Evolutionary conservation across 2,113 vertebrate species (phyloP).

Genomic region (Pluvianellus socialis): DNA sequence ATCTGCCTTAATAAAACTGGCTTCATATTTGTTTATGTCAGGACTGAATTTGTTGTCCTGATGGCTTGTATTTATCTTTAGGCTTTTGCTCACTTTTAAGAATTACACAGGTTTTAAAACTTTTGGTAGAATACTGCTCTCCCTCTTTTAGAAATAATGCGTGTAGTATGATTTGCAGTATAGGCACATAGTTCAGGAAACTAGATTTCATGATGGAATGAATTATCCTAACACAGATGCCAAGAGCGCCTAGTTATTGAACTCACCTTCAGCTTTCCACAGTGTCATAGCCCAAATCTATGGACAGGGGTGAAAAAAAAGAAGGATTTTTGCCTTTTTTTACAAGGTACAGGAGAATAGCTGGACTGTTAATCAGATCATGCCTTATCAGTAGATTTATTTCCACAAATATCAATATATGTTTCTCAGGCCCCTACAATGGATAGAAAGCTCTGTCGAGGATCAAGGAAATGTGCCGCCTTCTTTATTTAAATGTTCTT

Average conservation of each 20-base stretch:
- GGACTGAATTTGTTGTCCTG: neutral
- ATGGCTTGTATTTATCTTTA: neutral
- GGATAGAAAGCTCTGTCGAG: neutral
- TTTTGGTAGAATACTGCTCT: neutral
- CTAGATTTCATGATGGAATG: neutral
- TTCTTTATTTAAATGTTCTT: neutral
- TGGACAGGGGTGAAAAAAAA: accelerated
- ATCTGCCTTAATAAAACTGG: neutral
- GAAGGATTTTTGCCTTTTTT: neutral
- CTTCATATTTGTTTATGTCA: neutral
- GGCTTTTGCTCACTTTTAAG: neutral
- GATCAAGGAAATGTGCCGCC: neutral
- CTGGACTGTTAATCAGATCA: neutral
- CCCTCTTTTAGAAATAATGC: neutral
- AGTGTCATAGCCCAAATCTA: neutral
- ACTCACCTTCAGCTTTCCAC: neutral
- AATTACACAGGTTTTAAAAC: neutral
- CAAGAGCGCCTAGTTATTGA: neutral
- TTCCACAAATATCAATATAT: neutral
- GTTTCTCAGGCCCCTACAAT: neutral
- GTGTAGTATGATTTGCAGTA: neutral
- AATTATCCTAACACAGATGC: neutral
- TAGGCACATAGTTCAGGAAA: neutral
- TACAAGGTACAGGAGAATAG: neutral
- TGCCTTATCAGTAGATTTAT: neutral